phyloP scores from a whole-genome alignment of 2,888 invertebrate genomes.

The Helobdella robusta region DNA sequence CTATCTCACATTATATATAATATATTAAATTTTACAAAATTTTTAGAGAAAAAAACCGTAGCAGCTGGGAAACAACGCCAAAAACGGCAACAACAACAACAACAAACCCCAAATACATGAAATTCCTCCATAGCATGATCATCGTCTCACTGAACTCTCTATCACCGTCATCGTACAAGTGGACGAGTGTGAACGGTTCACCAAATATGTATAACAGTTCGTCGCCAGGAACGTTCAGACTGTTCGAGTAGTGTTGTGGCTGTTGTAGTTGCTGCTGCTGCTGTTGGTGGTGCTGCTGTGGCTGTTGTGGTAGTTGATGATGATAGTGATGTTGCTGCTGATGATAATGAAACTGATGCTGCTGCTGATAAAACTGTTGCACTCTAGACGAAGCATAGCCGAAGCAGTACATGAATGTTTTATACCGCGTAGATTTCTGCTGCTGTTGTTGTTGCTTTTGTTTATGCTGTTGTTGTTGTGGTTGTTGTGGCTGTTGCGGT shows the following conservation, averaged over 20 bases:
- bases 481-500: background rate
- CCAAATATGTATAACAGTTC: constrained; percentile 47
- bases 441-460: background rate
- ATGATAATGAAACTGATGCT: no score
- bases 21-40: no score
- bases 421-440: background rate
- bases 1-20: no score
- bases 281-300: background rate
- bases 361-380: no score
- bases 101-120: constrained; percentile 45
- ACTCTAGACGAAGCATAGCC: no score
- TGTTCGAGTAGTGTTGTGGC: constrained; percentile 30
- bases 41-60: no score
- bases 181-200: constrained; percentile 43
- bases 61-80: no score
- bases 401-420: constrained; percentile 25
- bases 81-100: background rate
- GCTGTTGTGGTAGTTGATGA: no score
- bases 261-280: background rate
- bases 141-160: constrained; percentile 43
- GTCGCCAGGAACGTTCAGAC: constrained; percentile 43
- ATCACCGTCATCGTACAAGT: constrained; percentile 37
- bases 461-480: constrained; percentile 20
- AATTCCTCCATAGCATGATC: constrained; percentile 47
- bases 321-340: no score